Conservation (phyloP, 2,888 invertebrate species). For the Chloromyia formosa region DNA sequence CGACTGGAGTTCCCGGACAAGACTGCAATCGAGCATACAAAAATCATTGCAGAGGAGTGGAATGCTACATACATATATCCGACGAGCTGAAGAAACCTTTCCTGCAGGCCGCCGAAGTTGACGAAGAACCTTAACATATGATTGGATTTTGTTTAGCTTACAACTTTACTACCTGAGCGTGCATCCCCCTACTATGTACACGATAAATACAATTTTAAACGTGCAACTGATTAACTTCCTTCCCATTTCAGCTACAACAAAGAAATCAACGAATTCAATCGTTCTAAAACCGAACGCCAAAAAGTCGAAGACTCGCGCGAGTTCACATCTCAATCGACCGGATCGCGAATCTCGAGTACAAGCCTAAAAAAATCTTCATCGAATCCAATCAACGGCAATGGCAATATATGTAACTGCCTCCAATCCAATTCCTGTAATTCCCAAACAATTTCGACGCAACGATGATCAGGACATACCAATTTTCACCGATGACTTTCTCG, state of each 20-base stretch:
- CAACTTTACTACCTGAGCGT: too few relatives aligned
- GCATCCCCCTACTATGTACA: too few relatives aligned
- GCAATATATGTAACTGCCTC: not conserved
- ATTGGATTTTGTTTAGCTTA: too few relatives aligned
- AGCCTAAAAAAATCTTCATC: slow-evolving; percentile 18
- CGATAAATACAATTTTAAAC: too few relatives aligned
- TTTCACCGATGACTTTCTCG: slow-evolving; percentile 96
- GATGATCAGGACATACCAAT: slow-evolving; percentile 79
- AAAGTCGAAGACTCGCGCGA: slow-evolving; percentile 57
- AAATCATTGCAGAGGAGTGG: slow-evolving; percentile 93
- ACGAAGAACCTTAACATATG: slow-evolving; percentile 85
- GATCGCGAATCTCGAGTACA: slow-evolving; percentile 29
- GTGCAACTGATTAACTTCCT: too few relatives aligned
- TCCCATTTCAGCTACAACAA: slow-evolving; percentile 58
- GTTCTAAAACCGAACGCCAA: slow-evolving; percentile 59
- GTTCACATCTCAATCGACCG: slow-evolving; percentile 44
- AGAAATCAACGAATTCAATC: slow-evolving; percentile 58
- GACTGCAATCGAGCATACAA: slow-evolving; percentile 89
- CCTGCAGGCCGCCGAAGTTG: slow-evolving; percentile 90
- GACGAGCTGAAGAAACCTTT: slow-evolving; percentile 86
- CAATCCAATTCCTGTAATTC: slow-evolving; percentile 18
- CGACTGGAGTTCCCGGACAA: slow-evolving; percentile 82
- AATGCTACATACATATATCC: slow-evolving; percentile 81
- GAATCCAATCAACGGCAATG: slow-evolving; percentile 46
- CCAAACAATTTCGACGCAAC: slow-evolving; percentile 36